phyloP scores from a whole-genome alignment of 2,797 vertebrate species.

The Petrocephalus sullivani region DNA sequence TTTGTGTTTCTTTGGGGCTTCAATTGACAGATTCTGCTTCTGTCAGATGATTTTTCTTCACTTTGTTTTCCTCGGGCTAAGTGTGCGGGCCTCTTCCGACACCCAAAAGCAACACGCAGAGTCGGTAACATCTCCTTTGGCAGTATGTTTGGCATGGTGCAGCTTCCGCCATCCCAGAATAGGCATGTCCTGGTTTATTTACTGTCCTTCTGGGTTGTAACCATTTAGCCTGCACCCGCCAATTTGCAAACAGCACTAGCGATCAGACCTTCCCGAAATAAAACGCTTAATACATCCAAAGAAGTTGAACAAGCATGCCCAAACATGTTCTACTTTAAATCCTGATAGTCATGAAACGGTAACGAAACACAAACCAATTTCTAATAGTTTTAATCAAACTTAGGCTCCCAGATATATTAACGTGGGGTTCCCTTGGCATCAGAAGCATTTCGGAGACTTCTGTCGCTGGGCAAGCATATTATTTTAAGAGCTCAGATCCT shows the following conservation, averaged over 20 bases:
- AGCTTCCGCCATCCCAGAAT: background rate
- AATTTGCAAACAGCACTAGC: background rate
- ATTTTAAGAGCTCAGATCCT: background rate
- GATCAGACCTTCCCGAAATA: background rate
- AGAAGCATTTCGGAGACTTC: background rate
- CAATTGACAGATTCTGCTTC: background rate
- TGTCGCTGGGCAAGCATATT: background rate
- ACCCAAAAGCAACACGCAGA: background rate
- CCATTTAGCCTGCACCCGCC: background rate
- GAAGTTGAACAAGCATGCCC: background rate
- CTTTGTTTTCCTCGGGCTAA: background rate
- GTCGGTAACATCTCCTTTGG: background rate
- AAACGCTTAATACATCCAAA: background rate
- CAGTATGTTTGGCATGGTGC: background rate
- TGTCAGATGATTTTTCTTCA: background rate
- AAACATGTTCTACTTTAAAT: background rate
- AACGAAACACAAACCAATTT: background rate
- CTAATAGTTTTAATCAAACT: background rate
- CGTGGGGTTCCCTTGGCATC: background rate
- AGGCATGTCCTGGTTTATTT: background rate
- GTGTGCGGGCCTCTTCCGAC: background rate
- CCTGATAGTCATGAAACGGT: background rate
- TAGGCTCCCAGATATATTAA: background rate
- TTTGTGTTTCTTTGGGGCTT: background rate
- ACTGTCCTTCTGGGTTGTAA: background rate